These are phyloP conservation scores for Catalaphyllia jardinei DNA, from an alignment of 64 coral and sea anemone genomes.

Conservation along the genomic window DNA sequence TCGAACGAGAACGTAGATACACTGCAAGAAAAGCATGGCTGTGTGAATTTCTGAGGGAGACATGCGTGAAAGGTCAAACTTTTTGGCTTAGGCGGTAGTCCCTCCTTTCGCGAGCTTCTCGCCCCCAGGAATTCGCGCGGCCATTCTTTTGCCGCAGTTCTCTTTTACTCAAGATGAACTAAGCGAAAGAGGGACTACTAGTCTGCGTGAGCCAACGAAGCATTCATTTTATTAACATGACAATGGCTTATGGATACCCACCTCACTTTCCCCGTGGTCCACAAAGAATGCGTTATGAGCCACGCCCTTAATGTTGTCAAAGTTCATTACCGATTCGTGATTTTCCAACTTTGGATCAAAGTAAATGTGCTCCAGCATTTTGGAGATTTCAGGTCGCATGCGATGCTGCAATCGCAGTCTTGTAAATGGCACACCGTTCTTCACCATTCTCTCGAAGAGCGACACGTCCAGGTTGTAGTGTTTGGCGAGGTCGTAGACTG, in stretches of 20 bases:
- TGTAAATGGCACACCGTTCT: conserved; percentile 64
- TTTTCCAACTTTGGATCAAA: conserved; percentile 56
- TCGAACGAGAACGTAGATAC: too few species aligned
- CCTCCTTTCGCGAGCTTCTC: too few species aligned
- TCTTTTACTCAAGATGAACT: too few species aligned
- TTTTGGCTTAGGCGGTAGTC: too few species aligned
- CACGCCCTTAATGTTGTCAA: conserved; percentile 75
- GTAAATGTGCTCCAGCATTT: conserved; percentile 81
- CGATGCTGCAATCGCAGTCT: conserved; percentile 69
- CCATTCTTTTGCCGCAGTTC: too few species aligned
- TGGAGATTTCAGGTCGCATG: conserved; percentile 88
- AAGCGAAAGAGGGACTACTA: too few species aligned
- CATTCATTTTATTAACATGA: too few species aligned
- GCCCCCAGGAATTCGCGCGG: too few species aligned
- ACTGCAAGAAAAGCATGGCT: too few species aligned
- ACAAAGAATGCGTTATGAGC: conserved; percentile 75
- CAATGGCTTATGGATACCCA: background rate
- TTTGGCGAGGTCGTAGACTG: conserved; percentile 71
- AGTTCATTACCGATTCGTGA: conserved; percentile 70
- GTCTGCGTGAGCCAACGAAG: too few species aligned
- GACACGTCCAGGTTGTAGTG: conserved; percentile 83
- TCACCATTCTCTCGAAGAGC: conserved; percentile 82
- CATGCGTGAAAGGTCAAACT: too few species aligned
- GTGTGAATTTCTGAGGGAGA: too few species aligned
- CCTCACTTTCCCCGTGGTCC: conserved; percentile 75